Percentiles rank a stretch among this genome's conserved stretches.
phyloP scores from a whole-genome alignment of 2,888 invertebrate species.

The Lutraria lutraria region DNA sequence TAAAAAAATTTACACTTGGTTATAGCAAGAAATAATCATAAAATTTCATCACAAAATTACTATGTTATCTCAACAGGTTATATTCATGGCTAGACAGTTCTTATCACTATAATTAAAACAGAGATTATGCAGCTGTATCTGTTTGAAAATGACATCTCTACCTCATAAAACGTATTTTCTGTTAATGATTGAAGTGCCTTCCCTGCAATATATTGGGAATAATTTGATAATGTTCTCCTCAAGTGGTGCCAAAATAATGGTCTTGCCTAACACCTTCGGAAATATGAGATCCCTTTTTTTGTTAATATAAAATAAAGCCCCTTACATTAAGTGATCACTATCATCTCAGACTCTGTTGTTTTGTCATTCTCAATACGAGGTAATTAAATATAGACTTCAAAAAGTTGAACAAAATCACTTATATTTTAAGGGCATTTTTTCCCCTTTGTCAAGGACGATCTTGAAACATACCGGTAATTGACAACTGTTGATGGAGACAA shows the following conservation, averaged over 20 bases:
- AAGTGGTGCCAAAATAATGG: neutral
- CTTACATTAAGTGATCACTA: neutral
- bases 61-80: constrained; percentile 19
- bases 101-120: constrained; percentile 20
- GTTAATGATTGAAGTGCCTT: constrained; percentile 8
- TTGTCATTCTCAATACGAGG: neutral
- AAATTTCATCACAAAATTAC: constrained; percentile 5
- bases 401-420: neutral
- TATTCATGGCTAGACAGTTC: constrained; percentile 8
- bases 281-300: neutral
- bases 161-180: constrained; percentile 12
- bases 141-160: constrained; percentile 8
- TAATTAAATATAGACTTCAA: neutral
- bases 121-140: constrained; percentile 20
- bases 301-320: neutral
- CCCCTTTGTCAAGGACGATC: neutral
- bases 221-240: constrained; percentile 17
- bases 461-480: constrained; percentile 13
- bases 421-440: neutral
- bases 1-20: neutral
- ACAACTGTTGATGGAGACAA: neutral
- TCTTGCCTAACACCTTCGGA: neutral
- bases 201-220: constrained; percentile 2
- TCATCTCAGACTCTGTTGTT: neutral
- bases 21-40: constrained; percentile 9